These are phyloP conservation scores for Albula glossodonta DNA, from an alignment of 2,113 vertebrate genomes.

Conservation along the genomic window DNA sequence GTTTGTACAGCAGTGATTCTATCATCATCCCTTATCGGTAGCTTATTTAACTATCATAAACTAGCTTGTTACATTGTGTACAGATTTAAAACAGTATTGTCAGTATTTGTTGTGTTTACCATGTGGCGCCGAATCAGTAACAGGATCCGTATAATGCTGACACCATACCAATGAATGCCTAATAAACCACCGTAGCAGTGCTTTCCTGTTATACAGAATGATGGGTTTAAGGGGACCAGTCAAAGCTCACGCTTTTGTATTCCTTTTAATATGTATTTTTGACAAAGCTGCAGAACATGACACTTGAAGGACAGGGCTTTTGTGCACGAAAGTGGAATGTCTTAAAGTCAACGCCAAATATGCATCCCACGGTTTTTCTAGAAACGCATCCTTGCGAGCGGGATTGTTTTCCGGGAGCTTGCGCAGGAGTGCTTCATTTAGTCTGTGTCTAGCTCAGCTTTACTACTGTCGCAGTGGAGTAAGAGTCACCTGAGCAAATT, in stretches of 20 bases:
- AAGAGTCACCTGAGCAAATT: slow-evolving; percentile 13
- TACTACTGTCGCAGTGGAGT: slow-evolving; percentile 16
- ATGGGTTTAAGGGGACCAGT: not conserved
- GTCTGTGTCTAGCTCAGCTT: not conserved
- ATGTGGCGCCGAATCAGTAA: too few species aligned
- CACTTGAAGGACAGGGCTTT: not conserved
- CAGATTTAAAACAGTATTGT: not conserved
- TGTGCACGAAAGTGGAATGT: not conserved
- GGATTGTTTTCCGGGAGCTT: not conserved
- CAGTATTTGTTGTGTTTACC: too few species aligned
- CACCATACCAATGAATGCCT: not conserved
- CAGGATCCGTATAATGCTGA: not conserved
- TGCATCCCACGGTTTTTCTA: not conserved
- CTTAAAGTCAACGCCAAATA: not conserved
- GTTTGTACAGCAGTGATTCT: not conserved
- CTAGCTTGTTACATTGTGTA: not conserved
- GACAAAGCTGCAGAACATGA: not conserved
- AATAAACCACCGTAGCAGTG: not conserved
- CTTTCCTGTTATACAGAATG: not conserved
- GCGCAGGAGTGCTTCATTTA: not conserved
- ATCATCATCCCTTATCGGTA: not conserved
- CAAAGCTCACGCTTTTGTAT: not conserved
- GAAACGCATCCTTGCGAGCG: not conserved
- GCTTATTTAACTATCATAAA: not conserved
- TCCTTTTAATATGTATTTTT: not conserved